phyloP scores from a whole-genome alignment of 2,797 vertebrate species.

The Simalia tracyae region DNA sequence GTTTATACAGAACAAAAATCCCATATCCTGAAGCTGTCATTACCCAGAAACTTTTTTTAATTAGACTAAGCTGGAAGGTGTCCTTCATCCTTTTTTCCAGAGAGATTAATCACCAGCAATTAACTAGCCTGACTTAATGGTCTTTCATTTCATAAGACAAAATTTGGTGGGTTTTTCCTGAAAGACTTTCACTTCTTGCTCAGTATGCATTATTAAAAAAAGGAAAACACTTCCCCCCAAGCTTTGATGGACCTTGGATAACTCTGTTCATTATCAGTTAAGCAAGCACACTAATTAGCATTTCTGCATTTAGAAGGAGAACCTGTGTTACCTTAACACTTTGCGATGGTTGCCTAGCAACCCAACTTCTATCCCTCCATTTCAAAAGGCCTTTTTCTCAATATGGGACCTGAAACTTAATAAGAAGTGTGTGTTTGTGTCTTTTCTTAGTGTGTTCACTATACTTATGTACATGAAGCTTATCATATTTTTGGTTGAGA shows the following conservation, averaged over 20 bases:
- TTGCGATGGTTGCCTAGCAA: constrained; percentile 62
- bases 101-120: constrained; percentile 28
- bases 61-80: background rate
- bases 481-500: background rate
- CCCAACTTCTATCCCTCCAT: constrained; percentile 24
- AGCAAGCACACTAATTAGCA: constrained; percentile 35
- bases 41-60: background rate
- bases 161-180: constrained; percentile 15
- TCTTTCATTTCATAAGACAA: background rate
- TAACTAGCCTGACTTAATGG: background rate
- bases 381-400: constrained; percentile 34
- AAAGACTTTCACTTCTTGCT: background rate
- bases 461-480: background rate
- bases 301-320: constrained; percentile 49
- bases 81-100: background rate
- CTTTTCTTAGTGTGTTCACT: background rate
- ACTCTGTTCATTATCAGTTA: constrained; percentile 28
- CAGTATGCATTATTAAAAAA: background rate
- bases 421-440: background rate
- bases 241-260: background rate
- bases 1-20: background rate
- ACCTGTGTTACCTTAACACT: constrained; percentile 18
- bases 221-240: constrained; percentile 1
- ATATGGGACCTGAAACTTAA: background rate
- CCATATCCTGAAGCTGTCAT: background rate